Base-by-base conservation (phyloP, 1,140 invertebrate genomes). In the Drosophila serrata region DNA sequence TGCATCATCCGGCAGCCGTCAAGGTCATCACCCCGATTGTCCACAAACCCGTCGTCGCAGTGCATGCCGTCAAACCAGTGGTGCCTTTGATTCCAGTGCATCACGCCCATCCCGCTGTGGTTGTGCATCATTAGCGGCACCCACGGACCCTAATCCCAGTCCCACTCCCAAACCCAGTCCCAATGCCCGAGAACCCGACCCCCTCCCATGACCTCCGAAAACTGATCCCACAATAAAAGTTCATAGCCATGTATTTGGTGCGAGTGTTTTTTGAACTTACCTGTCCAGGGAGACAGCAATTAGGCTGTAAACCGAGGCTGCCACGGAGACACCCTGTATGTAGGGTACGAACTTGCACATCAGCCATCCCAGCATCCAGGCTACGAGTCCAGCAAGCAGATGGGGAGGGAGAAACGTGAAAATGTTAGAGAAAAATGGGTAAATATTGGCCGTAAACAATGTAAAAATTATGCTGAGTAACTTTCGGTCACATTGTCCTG, bases 341-440 rank as follows among this genome's bases (percentile, higher is more conserved):
- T 98, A 99, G 3, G 98, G 97, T 24, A 98, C 97, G 3, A 97
- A 97, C 94, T 98, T 98, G 94, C 98, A 99, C 96, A 98, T 97
- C 93, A 96, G 95, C 95, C 97, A 96, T 57, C 98, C 98, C 53
- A 98, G 95, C 75, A 98, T 95, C 98, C 98, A 99, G 64, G 97
- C 98, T 98, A 11, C 29, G 13, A 13, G 29, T 39, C 24, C 17
- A 15, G 27, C 24, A 15, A 5, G 48, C 11, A 33, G 39, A 9
- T 88, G 73, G 69, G 68, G 73, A 56, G n/a, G 68, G 75, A 55
- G n/a, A 6, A 73, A 51, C 59, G 46, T 51, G 42, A 42, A 59
- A n/a, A 46, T 67, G 59, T 22, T 45, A 46, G 35, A 59, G 24
- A 46, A 33, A 60, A 43, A 59, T 62, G 58, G 57, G 80, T 68